Conservation (phyloP, 2,888 invertebrate species). For the Orthonychiurus folsomi region DNA sequence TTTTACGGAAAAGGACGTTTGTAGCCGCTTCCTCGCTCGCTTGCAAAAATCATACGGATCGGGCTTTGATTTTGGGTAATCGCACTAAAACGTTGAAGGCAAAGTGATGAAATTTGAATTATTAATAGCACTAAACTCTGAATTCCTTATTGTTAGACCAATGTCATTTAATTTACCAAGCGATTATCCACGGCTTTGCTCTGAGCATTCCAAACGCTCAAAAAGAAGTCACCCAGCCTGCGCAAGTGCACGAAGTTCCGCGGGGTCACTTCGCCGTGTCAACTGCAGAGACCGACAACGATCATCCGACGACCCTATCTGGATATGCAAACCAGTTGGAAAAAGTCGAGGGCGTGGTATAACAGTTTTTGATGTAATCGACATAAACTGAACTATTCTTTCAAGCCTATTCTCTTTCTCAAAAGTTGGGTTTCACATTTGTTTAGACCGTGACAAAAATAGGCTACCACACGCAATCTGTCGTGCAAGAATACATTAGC, state of each 20-base stretch:
- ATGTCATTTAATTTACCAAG: slow-evolving; percentile 69
- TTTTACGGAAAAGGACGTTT: slow-evolving; percentile 73
- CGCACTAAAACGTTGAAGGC: no score
- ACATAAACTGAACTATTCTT: no score
- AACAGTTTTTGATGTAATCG: slow-evolving; percentile 63
- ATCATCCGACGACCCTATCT: slow-evolving; percentile 46
- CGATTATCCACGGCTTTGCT: slow-evolving; percentile 73
- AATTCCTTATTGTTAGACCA: slow-evolving; percentile 52
- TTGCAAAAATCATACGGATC: slow-evolving; percentile 72
- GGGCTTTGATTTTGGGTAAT: slow-evolving; percentile 71
- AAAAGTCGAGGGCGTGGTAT: slow-evolving; percentile 78
- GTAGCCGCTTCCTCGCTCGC: slow-evolving; percentile 65
- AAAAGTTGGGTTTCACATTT: slow-evolving; percentile 33
- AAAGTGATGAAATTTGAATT: background rate
- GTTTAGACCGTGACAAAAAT: slow-evolving; percentile 65
- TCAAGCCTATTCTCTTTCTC: background rate
- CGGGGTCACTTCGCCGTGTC: slow-evolving; percentile 44
- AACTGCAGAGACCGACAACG: slow-evolving; percentile 45
- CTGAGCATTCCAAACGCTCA: slow-evolving; percentile 58
- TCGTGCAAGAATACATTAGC: slow-evolving; percentile 71
- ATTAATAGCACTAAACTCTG: no score
- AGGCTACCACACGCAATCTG: slow-evolving; percentile 66
- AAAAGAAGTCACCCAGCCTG: slow-evolving; percentile 14
- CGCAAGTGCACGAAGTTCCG: background rate
- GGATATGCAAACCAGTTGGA: slow-evolving; percentile 82